Evolutionary conservation across 2,113 vertebrate genomes (phyloP), one percentile per base, ranked within the genome.

Genomic region (Neodontobutis hainanensis): DNA sequence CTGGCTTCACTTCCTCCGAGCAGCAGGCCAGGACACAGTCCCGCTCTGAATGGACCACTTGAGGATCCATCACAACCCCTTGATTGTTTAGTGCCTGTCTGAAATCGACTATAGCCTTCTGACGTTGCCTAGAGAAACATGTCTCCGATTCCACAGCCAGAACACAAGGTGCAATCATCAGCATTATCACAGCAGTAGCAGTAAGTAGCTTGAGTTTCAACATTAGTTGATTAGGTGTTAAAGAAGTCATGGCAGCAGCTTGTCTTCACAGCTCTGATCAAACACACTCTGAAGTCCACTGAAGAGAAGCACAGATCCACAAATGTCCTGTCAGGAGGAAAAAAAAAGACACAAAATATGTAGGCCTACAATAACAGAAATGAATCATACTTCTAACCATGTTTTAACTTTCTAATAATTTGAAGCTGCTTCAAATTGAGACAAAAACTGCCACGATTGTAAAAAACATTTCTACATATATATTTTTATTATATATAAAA

Each of bases 21-120:
- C 92, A 93, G 78, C 92, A 93, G 59, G 87, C 80, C 3, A 89
- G 75, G 35, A 93, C 85, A 1, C 92, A 93, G 65, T 90, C 91
- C 14, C 80, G 65, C 74, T 92, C 90, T 0, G 85, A 83, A 0
- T 15, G 63, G 4, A 81, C 80, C 34, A 10, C n/a, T 4, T 68
- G 78, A 1, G 80, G 3, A 8, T 78, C 83, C 80, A 82, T 85
- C 11, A 58, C 53, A 0, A 79, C 63, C 5, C 62, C 35, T 6
- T 63, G 40, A 2, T 5, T 51, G 45, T 0, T 74, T 19, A 85
- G n/a, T 1, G 88, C 87, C 69, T 61, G 38, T 0, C 65, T 59
- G 44, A 85, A 51, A 51, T 91, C 85, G 7, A 93, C 84, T 0
- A 61, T 77, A 19, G 75, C 84, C 14, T 58, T 79, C 64, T 80